Conservation (phyloP, 2,888 invertebrate species). For the Nymphalis c-album region DNA sequence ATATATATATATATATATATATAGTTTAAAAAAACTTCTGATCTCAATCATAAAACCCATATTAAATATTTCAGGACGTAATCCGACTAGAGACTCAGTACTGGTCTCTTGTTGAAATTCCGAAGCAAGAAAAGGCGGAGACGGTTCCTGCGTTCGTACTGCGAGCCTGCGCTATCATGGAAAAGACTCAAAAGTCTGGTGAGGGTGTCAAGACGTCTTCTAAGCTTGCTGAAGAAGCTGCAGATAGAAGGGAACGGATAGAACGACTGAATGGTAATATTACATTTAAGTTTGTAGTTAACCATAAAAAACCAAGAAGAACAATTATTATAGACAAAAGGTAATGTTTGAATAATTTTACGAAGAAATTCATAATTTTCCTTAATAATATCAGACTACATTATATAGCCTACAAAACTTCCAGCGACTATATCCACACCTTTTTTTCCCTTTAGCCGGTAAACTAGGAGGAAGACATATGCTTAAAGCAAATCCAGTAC, state of each 20-base stretch:
- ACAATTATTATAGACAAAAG: too few relatives aligned
- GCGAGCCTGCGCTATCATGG: conserved; percentile 94
- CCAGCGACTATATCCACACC: not conserved
- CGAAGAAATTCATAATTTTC: too few relatives aligned
- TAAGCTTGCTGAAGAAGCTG: conserved; percentile 92
- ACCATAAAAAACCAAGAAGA: too few relatives aligned
- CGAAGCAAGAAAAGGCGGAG: conserved; percentile 96
- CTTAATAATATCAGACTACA: too few relatives aligned
- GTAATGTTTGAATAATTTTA: too few relatives aligned
- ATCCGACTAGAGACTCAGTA: conserved; percentile 95
- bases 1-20: too few relatives aligned
- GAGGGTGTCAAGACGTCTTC: conserved; percentile 94
- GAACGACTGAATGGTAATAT: conserved; percentile 90
- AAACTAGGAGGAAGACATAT: not conserved
- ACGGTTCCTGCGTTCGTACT: conserved; percentile 95
- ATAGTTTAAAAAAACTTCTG: too few relatives aligned
- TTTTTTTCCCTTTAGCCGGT: not conserved
- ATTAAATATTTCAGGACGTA: conserved; percentile 82
- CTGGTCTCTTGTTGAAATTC: conserved; percentile 96
- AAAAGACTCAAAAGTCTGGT: conserved; percentile 94
- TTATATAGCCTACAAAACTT: not conserved
- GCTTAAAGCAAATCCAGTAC: not conserved
- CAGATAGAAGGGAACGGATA: conserved; percentile 90
- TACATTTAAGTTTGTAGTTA: conserved; percentile 22
- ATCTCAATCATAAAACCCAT: not conserved